These are phyloP conservation scores for Drosophila recens DNA, from an alignment of 2,888 invertebrate genomes.

Conservation along the genomic window DNA sequence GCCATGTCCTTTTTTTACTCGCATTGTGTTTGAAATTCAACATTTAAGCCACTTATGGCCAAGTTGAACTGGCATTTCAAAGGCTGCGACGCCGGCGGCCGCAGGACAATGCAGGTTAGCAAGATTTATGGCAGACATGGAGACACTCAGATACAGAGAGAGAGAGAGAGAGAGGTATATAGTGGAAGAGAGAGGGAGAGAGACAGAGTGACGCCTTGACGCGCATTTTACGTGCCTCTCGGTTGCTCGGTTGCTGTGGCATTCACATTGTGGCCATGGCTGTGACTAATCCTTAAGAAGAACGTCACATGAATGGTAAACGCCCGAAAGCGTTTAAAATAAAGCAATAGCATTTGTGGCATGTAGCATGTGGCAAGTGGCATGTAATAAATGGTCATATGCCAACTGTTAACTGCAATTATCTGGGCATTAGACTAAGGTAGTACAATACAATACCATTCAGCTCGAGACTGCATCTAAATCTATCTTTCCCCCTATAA, in stretches of 20 bases:
- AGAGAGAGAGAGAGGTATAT: constrained; percentile 23
- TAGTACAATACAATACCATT: constrained; percentile 6
- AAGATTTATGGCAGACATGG: constrained; percentile 74
- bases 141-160: constrained; percentile 32
- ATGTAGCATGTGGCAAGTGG: constrained; percentile 56
- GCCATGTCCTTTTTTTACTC: constrained; percentile 56
- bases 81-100: constrained; percentile 63
- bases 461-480: constrained; percentile 9
- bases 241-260: constrained; percentile 46
- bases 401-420: constrained; percentile 65
- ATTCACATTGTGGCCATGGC: constrained; percentile 54
- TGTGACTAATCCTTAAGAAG: constrained; percentile 58
- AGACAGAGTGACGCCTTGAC: constrained; percentile 55
- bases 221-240: constrained; percentile 63
- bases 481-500: constrained; percentile 6
- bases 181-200: constrained; percentile 1
- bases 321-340: constrained; percentile 71
- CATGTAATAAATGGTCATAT: constrained; percentile 73
- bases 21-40: constrained; percentile 80
- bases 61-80: constrained; percentile 81
- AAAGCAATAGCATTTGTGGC: constrained; percentile 62
- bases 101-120: constrained; percentile 77
- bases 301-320: constrained; percentile 48
- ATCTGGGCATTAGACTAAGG: constrained; percentile 57
- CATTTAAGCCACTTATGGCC: constrained; percentile 82